phyloP scores from a whole-genome alignment of 2,113 vertebrate genomes.

The Anarhynchus alexandrinus region DNA sequence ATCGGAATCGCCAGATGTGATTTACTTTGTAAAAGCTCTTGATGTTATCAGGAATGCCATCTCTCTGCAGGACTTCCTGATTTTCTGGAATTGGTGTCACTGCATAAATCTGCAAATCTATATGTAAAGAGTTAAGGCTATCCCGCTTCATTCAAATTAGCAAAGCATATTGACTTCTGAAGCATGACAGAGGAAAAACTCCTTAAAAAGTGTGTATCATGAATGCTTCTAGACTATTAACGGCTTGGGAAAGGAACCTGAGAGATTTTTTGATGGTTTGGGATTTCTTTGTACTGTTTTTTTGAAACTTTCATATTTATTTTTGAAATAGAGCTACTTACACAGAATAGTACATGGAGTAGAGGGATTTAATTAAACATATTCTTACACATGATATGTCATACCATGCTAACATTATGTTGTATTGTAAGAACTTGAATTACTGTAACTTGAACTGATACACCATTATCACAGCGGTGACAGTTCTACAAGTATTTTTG shows the following conservation, averaged over 20 bases:
- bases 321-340: background rate
- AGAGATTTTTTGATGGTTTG: background rate
- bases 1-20: conserved; percentile 97
- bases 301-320: background rate
- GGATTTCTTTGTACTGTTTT: background rate
- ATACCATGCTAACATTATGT: background rate
- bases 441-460: background rate
- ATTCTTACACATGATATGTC: background rate
- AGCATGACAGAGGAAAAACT: background rate
- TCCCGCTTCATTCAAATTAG: background rate
- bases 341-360: background rate
- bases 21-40: conserved; percentile 99
- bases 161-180: background rate
- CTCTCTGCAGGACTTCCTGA: conserved; percentile 94
- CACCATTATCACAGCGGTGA: background rate
- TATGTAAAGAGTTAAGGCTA: conserved; percentile 74
- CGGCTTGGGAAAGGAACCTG: background rate
- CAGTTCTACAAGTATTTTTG: background rate
- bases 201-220: background rate
- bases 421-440: background rate
- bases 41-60: conserved; percentile 96
- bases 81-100: conserved; percentile 97
- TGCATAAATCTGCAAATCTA: conserved; percentile 98
- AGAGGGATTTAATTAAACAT: background rate
- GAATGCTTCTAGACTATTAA: background rate